phyloP scores from a whole-genome alignment of 2,797 vertebrate genomes.

The Nyctibius grandis region DNA sequence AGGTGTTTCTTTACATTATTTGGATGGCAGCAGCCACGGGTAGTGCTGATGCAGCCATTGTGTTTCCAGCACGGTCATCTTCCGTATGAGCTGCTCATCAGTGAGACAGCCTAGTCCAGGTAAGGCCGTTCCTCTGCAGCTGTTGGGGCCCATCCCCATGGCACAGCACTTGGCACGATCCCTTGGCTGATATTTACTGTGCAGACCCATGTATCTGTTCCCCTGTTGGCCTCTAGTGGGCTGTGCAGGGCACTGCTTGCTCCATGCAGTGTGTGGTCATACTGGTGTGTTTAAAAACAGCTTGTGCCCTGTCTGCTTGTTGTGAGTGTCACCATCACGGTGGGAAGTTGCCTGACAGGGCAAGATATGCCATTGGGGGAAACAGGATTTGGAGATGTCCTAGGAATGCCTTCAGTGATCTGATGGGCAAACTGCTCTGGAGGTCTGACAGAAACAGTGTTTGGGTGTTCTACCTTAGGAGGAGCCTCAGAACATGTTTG shows the following conservation, averaged over 20 bases:
- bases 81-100: not conserved
- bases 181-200: not conserved
- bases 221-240: fast-evolving
- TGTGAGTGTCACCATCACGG: not conserved
- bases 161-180: not conserved
- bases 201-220: not conserved
- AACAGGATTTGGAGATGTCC: not conserved
- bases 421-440: not conserved
- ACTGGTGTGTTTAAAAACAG: not conserved
- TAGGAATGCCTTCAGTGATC: not conserved
- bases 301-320: not conserved
- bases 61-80: not conserved
- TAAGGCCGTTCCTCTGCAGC: not conserved
- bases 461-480: not conserved
- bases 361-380: fast-evolving
- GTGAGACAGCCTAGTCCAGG: not conserved
- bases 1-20: not conserved
- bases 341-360: not conserved
- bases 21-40: not conserved
- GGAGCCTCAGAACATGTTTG: not conserved
- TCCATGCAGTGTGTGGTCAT: not conserved
- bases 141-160: fast-evolving
- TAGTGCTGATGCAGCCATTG: not conserved
- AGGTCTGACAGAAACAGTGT: not conserved
- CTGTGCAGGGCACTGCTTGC: not conserved